Base-by-base conservation (phyloP, 2,888 invertebrate species). In the Melanchra persicariae region DNA sequence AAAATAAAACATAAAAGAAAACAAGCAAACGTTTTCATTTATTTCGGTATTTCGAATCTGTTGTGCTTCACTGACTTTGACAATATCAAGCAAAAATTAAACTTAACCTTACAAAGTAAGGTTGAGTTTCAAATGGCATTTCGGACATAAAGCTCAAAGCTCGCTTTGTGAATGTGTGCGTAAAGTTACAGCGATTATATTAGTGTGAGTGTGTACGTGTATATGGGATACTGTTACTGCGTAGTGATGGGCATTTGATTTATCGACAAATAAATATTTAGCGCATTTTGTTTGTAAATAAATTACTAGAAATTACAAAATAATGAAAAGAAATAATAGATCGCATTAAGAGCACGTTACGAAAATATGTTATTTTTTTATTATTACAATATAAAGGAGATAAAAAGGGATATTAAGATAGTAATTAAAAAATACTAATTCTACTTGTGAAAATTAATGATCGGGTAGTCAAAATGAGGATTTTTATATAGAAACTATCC, bases 141-240 rank as follows among this genome's bases (percentile, higher is more conserved):
- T 40, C 43, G 7, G 47, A 40, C 15, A 52, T 68, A 79, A 89
- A 89, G 88, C 88, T 89, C 83, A 77, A 88, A 89, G 89, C 87
- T 89, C 69, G 0, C 10, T 60, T n/a, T 70, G 45, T 58, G 5
- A 8, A 9, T 76, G 86, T 84, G 85, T 87, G 88, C 24, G 85
- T 87, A 70, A 71, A 77, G 77, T 79, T 74, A 77, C 72, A 69
- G 55, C 17, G 17, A 37, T 57, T 78, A 24, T 1, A 24, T 54
- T 62, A 47, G 81, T 77, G 81, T 84, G 82, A 62, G 80, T 81
- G 83, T 85, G 81, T 87, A 81, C 60, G 71, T 86, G 87, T 78
- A 85, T 85, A 70, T 82, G 80, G 87, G 84, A 85, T 83, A 78
- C 60, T 75, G 82, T 85, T 85, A 80, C 84, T 80, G 82, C 62